Percentiles rank a stretch among this genome's conserved stretches.
These are phyloP conservation scores for Gisinianus flammeolus DNA, from an alignment of 2,888 invertebrate species.

Conservation along the genomic window DNA sequence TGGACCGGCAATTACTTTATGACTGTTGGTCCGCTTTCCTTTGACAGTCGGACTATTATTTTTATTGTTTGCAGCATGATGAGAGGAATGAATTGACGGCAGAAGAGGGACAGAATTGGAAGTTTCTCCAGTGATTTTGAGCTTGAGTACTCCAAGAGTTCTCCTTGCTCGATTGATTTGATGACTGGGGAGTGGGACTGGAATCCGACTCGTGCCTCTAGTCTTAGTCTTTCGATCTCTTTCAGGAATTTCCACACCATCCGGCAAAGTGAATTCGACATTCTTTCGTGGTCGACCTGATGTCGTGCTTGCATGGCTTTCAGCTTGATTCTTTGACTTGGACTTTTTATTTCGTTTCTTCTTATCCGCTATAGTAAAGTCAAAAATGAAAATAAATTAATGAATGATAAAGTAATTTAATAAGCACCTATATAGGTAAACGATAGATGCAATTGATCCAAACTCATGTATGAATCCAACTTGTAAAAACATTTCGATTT, in stretches of 20 bases:
- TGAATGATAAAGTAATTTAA: too few species aligned
- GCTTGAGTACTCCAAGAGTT: constrained; percentile 14
- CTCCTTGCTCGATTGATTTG: constrained; percentile 1
- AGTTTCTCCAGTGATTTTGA: constrained; percentile 18
- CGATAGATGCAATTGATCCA: too few species aligned
- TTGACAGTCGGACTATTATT: not conserved
- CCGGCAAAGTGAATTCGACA: constrained; percentile 29
- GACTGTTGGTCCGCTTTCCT: not conserved
- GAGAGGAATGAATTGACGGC: not conserved
- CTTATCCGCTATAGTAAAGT: constrained; percentile 2
- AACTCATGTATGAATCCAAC: too few species aligned
- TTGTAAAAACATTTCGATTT: too few species aligned
- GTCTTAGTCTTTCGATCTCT: not conserved
- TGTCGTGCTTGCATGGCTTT: not conserved
- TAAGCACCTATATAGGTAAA: too few species aligned
- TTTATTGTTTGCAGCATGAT: not conserved
- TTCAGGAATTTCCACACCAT: constrained; percentile 30
- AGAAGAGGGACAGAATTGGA: not conserved
- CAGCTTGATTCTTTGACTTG: not conserved
- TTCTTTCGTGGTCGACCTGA: not conserved
- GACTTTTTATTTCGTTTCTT: constrained; percentile 1
- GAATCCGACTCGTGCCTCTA: not conserved
- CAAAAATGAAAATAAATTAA: not conserved
- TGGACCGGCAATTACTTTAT: not conserved
- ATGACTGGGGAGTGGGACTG: not conserved